Percentiles rank a stretch among this genome's conserved stretches.
Evolutionary conservation across 2,797 vertebrate species (phyloP).

Genomic region (Sylvilagus floridanus): DNA sequence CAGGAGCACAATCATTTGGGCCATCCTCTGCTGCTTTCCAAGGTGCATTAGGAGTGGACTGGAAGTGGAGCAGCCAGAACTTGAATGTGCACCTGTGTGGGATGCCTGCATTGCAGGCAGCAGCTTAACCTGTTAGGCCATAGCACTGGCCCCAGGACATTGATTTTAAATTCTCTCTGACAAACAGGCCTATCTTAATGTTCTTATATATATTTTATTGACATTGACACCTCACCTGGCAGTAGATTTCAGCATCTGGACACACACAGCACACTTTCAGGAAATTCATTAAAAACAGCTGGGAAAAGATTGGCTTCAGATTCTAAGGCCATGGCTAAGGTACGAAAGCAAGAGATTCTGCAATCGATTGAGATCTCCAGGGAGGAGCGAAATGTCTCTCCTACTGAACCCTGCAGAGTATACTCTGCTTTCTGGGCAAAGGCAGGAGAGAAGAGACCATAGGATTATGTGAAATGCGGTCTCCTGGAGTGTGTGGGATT

Average conservation of each 20-base stretch:
- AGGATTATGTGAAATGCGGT: neutral
- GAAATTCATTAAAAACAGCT: neutral
- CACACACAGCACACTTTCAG: neutral
- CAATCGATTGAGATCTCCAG: fast-evolving
- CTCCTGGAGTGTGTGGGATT: neutral
- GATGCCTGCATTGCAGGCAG: no score
- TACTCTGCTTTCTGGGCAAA: neutral
- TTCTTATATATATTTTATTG: neutral
- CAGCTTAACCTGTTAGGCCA: no score
- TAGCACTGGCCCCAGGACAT: neutral
- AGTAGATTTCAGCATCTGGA: neutral
- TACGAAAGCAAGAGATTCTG: neutral
- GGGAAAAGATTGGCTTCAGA: neutral
- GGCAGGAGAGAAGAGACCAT: neutral
- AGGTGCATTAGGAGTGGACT: no score
- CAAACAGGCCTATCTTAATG: neutral
- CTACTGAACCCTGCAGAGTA: neutral
- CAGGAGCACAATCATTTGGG: no score
- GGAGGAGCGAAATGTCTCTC: neutral
- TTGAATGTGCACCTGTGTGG: no score
- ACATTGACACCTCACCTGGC: neutral
- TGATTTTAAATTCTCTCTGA: conserved; percentile 38
- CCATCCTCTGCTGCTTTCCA: no score
- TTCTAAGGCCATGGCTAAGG: neutral
- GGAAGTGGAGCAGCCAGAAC: no score